These are phyloP conservation scores for Drosophila lacertosa DNA, from an alignment of 1,140 invertebrate species.

Conservation along the genomic window DNA sequence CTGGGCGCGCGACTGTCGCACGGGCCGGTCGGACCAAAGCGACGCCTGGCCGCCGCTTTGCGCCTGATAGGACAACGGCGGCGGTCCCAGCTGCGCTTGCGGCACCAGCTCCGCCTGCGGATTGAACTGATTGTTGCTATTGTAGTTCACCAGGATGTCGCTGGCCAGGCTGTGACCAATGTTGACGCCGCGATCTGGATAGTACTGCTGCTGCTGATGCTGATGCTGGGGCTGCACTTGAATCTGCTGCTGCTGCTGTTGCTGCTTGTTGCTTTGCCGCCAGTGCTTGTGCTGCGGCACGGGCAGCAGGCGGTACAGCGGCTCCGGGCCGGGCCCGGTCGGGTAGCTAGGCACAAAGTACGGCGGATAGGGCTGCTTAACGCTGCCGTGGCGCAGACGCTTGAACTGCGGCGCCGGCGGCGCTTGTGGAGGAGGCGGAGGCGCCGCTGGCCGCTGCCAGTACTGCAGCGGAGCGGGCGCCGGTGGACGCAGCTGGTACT, in stretches of 20 bases:
- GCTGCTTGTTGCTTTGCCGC: conserved; percentile 50
- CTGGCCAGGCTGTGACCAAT: conserved; percentile 65
- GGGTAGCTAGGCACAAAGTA: conserved; percentile 65
- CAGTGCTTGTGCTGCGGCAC: conserved; percentile 70
- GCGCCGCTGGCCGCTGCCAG: conserved; percentile 41
- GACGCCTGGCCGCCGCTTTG: conserved; percentile 52
- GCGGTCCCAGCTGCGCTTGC: conserved; percentile 61
- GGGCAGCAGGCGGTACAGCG: conserved; percentile 66
- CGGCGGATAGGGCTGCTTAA: conserved; percentile 53
- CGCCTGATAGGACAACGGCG: conserved; percentile 73
- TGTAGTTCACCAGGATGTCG: conserved; percentile 69
- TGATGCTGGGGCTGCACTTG: conserved; percentile 75
- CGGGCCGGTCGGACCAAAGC: conserved; percentile 54
- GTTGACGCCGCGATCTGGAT: conserved; percentile 56
- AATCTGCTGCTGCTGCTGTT: conserved; percentile 75
- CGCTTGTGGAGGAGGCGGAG: conserved; percentile 9
- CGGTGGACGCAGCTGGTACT: conserved; percentile 50
- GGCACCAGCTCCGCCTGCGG: conserved; percentile 88
- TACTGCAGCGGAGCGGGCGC: conserved; percentile 51
- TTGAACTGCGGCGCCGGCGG: conserved; percentile 51
- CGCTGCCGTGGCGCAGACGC: conserved; percentile 42
- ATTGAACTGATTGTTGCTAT: conserved; percentile 85
- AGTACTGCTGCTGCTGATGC: conserved; percentile 75
- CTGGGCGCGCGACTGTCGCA: conserved; percentile 57
- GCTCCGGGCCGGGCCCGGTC: conserved; percentile 53